A percentile compares a stretch with the other conserved stretches of the same genome.
These are phyloP conservation scores for Pristionchus entomophagus DNA, from an alignment of 2,888 invertebrate species.

Conservation along the genomic window DNA sequence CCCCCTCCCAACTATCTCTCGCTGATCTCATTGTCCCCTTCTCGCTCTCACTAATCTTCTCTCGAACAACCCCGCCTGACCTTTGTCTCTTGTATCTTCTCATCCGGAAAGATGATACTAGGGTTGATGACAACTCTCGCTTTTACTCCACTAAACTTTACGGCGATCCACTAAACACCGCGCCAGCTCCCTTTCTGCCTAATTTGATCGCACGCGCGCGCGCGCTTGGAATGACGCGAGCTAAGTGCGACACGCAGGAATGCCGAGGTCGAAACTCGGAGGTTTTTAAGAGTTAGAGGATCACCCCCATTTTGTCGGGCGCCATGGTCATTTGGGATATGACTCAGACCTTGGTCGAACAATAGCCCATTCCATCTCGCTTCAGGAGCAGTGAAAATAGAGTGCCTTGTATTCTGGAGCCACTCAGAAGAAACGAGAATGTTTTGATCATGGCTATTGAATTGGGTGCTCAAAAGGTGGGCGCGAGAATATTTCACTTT, in stretches of 20 bases:
- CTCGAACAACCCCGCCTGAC: too few relatives aligned
- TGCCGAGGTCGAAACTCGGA: neutral
- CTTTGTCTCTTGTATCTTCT: neutral
- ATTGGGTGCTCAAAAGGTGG: neutral
- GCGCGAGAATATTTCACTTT: neutral
- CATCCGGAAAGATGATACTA: neutral
- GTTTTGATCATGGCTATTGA: neutral
- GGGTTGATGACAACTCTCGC: neutral
- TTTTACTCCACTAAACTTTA: neutral
- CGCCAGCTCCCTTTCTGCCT: neutral
- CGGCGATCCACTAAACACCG: too few relatives aligned
- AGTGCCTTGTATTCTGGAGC: too few relatives aligned
- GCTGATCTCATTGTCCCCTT: too few relatives aligned
- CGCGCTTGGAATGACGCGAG: slow-evolving; percentile 17
- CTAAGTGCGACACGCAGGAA: neutral
- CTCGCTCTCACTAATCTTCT: too few relatives aligned
- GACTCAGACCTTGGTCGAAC: neutral
- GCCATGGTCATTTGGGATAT: neutral
- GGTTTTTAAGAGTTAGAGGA: neutral
- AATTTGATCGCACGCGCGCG: neutral
- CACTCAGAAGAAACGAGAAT: too few relatives aligned
- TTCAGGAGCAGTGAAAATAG: too few relatives aligned
- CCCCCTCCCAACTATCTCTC: too few relatives aligned
- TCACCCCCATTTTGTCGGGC: neutral
- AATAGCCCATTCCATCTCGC: too few relatives aligned